A percentile compares a stretch with the other conserved stretches of the same genome.
Conservation (phyloP, 2,888 invertebrate genomes). For the Melipona bicolor region DNA sequence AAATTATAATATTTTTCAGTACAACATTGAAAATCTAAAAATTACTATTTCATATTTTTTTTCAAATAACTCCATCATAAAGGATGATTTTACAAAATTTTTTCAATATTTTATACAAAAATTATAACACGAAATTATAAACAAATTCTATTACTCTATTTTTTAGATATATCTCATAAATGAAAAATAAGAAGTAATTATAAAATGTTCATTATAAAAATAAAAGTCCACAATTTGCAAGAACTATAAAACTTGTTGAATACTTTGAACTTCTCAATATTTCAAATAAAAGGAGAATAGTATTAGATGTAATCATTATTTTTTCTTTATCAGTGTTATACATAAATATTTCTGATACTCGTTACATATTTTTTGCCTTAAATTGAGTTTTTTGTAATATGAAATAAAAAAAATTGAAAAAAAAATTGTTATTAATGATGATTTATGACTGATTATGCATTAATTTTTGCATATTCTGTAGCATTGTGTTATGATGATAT, state of each 20-base stretch:
- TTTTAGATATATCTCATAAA: background rate
- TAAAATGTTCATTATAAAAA: slow-evolving; percentile 7
- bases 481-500: slow-evolving; percentile 8
- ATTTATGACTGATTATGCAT: slow-evolving; percentile 14
- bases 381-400: background rate
- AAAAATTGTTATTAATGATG: background rate
- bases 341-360: slow-evolving; percentile 1
- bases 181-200: background rate
- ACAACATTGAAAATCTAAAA: background rate
- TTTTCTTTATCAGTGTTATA: background rate
- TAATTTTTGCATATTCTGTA: slow-evolving; percentile 6
- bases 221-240: background rate
- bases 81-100: background rate
- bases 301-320: background rate
- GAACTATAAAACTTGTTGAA: slow-evolving; percentile 1
- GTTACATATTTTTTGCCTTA: background rate
- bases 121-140: background rate
- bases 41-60: background rate
- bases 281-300: background rate
- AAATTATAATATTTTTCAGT: background rate
- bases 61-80: background rate
- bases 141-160: background rate
- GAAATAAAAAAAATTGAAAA: background rate
- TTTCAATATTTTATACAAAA: background rate
- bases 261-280: background rate